Evolutionary conservation across 2,113 vertebrate genomes (phyloP).

Genomic region (Nycticorax nycticorax): DNA sequence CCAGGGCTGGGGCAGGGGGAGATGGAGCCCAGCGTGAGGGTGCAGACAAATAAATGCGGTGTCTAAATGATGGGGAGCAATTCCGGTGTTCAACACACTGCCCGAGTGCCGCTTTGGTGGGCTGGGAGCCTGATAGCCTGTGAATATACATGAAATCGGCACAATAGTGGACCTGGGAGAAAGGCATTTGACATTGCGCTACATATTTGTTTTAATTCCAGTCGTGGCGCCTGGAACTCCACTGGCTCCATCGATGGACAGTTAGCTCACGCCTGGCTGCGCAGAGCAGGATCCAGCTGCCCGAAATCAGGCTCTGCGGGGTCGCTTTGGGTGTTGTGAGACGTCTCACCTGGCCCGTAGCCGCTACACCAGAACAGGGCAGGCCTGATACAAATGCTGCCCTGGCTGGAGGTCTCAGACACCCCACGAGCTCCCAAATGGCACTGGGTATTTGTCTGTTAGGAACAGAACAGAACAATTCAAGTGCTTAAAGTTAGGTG

Average conservation of each 20-base stretch:
- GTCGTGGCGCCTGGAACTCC: not conserved
- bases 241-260: not conserved
- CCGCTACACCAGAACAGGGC: not conserved
- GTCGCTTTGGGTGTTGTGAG: not conserved
- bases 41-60: not conserved
- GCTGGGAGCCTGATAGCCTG: not conserved
- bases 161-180: not conserved
- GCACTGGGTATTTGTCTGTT: not conserved
- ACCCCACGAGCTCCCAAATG: not conserved
- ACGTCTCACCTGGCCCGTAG: not conserved
- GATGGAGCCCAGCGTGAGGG: not conserved
- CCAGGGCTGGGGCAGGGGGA: not conserved
- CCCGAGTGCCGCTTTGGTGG: not conserved
- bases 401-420: not conserved
- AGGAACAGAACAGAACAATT: not conserved
- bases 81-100: not conserved
- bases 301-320: not conserved
- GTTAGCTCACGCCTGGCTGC: not conserved
- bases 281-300: not conserved
- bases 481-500: not conserved
- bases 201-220: not conserved
- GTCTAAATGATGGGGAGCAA: not conserved
- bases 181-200: not conserved
- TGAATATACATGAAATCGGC: not conserved
- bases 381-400: not conserved